A percentile compares a stretch with the other conserved stretches of the same genome.
Conservation (phyloP, 2,888 invertebrate genomes). For the Lydus trimaculatus region DNA sequence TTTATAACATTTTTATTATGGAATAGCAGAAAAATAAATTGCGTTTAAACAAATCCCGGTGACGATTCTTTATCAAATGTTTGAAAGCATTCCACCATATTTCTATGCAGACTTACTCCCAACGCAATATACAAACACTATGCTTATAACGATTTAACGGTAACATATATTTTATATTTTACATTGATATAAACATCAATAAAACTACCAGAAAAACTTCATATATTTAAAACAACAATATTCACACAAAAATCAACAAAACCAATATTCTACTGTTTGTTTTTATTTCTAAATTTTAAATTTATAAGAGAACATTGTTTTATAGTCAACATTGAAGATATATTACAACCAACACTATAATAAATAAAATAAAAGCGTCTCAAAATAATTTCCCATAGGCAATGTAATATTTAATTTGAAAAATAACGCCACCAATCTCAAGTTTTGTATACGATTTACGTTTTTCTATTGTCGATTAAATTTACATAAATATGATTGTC, state of each 20-base stretch:
- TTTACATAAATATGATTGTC: slow-evolving; percentile 18
- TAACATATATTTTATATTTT: background rate
- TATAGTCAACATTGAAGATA: slow-evolving; percentile 1
- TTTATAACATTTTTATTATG: background rate
- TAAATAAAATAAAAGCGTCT: slow-evolving; percentile 21
- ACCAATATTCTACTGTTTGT: background rate
- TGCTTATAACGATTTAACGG: background rate
- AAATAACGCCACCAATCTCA: slow-evolving; percentile 23
- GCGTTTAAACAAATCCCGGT: background rate
- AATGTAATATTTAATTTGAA: slow-evolving; percentile 30
- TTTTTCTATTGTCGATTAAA: slow-evolving; percentile 19
- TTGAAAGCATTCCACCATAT: slow-evolving; percentile 5
- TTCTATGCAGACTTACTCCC: slow-evolving; percentile 1
- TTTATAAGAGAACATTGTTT: background rate
- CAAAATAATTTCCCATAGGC: slow-evolving; percentile 32
- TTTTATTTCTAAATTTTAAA: background rate
- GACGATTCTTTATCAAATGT: slow-evolving; percentile 4
- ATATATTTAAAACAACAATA: background rate
- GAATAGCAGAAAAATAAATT: background rate
- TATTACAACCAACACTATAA: slow-evolving; percentile 9
- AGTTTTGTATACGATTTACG: slow-evolving; percentile 14
- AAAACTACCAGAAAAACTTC: background rate
- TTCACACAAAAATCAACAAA: background rate
- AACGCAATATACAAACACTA: background rate
- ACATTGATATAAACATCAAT: background rate